Conservation (phyloP, 2,888 invertebrate genomes). For the Agrochola lychnidis region DNA sequence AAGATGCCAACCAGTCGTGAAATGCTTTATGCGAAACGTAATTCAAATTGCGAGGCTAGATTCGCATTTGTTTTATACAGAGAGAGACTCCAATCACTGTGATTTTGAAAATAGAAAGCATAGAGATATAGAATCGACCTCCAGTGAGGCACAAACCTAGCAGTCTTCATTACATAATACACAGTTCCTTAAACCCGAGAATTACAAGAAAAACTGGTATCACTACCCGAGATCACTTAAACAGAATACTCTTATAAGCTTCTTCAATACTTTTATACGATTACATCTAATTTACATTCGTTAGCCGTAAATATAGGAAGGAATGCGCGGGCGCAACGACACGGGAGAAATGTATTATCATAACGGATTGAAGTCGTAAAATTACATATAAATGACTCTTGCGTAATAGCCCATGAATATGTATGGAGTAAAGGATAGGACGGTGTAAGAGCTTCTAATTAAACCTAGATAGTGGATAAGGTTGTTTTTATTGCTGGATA, state of each 20-base stretch:
- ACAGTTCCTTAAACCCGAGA: constrained; percentile 40
- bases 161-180: constrained; percentile 38
- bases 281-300: constrained; percentile 64
- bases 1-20: constrained; percentile 17
- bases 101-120: constrained; percentile 11
- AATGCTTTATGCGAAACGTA: constrained; percentile 30
- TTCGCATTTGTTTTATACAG: constrained; percentile 18
- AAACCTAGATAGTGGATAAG: constrained; percentile 19
- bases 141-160: constrained; percentile 20
- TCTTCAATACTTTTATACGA: constrained; percentile 51
- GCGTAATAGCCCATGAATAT: constrained; percentile 58
- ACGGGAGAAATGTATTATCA: constrained; percentile 63
- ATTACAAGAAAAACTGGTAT: constrained; percentile 54
- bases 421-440: constrained; percentile 39
- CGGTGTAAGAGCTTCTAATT: constrained; percentile 28
- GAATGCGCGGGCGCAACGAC: constrained; percentile 57
- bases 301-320: constrained; percentile 55
- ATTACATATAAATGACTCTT: constrained; percentile 54
- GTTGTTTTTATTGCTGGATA: constrained; percentile 1
- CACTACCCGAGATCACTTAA: constrained; percentile 40
- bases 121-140: neutral
- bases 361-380: constrained; percentile 57
- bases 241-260: constrained; percentile 33
- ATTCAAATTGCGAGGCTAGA: neutral
- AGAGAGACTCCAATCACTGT: neutral